Base-by-base conservation (phyloP, 2,113 vertebrate species). In the Spilogale gracilis region DNA sequence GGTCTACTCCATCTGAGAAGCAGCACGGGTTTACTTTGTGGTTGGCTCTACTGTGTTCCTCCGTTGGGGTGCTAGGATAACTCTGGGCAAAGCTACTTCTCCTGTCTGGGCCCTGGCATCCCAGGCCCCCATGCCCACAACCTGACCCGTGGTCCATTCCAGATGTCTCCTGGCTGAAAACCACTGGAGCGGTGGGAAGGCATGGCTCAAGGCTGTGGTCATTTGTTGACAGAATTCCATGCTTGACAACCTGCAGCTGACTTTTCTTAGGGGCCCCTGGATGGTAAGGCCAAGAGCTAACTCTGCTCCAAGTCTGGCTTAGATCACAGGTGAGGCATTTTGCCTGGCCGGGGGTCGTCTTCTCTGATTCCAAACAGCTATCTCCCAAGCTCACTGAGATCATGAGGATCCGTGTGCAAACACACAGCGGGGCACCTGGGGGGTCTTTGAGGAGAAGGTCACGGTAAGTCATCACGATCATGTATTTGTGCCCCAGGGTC, bases 211-310 rank as follows among this genome's bases (percentile, higher is more conserved):
- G 52, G 63, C 23, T 2, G 16, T 3, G 84, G 79, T 56, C 2
- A 0, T 3, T 5, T 3, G 23, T 1, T 11, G 3, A 3, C 1
- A 5, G 32, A 14, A 38, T 6, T 48, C 20, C 43, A 5, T 0
- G 13, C 20, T 4, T 20, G 2, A 0, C 2, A 48, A 13, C 67
- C 25, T 0, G 1, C 2, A 1, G 7, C 2, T 0, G 1, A 16
- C 54, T 86, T 48, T 43, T 45, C 18, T 67, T 27, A 12, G 50
- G 50, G 23, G 43, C 17, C 80, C 50, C 67, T 0, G 4, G 38
- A 23, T 10, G 43, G 79, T 8, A 7, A 27, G n/a, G 2, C 21
- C n/a, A 21, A 9, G 9, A 50, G 25, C 32, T 52, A 58, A 14
- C 32, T 65, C 91, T 82, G 92, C 10, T 18, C 23, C n/a, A 17